Conservation (phyloP, 30 jellyfish, hydroid and myxozoan species). For the Turritopsis dohrnii region DNA sequence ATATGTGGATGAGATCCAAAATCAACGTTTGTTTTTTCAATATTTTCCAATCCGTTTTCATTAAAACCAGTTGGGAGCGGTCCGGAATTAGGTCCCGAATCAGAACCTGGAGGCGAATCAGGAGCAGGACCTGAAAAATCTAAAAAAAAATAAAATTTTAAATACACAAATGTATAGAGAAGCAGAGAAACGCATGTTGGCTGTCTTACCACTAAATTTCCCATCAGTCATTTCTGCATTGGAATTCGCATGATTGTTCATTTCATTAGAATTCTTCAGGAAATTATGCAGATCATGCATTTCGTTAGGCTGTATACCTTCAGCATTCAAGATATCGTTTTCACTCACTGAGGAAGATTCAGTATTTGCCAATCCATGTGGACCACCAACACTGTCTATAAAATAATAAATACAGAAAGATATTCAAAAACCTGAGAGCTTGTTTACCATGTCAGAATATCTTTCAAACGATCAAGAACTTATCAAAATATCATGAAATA, state of each 20-base stretch:
- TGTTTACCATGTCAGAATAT: background rate
- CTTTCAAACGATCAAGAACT: background rate
- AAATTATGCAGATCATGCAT: conserved; percentile 32
- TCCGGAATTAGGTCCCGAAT: background rate
- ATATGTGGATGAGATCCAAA: background rate
- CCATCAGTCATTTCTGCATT: conserved; percentile 21
- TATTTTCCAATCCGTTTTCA: background rate
- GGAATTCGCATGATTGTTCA: background rate
- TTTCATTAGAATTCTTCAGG: conserved; percentile 33
- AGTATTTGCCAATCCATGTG: conserved; percentile 5
- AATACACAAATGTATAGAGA: background rate
- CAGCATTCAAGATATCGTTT: conserved; percentile 34
- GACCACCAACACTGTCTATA: background rate
- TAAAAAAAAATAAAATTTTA: too few relatives aligned
- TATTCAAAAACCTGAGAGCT: background rate
- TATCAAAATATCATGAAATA: background rate
- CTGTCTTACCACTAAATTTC: background rate
- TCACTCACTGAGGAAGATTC: conserved; percentile 23
- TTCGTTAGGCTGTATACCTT: conserved; percentile 34
- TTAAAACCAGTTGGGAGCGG: background rate
- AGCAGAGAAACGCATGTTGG: background rate
- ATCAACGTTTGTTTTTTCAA: conserved; percentile 16
- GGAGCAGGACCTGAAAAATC: background rate
- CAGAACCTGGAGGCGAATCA: background rate
- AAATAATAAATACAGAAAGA: background rate